These are phyloP conservation scores for Phocoena sinus DNA, from an alignment of 2,113 vertebrate genomes.

Conservation along the genomic window DNA sequence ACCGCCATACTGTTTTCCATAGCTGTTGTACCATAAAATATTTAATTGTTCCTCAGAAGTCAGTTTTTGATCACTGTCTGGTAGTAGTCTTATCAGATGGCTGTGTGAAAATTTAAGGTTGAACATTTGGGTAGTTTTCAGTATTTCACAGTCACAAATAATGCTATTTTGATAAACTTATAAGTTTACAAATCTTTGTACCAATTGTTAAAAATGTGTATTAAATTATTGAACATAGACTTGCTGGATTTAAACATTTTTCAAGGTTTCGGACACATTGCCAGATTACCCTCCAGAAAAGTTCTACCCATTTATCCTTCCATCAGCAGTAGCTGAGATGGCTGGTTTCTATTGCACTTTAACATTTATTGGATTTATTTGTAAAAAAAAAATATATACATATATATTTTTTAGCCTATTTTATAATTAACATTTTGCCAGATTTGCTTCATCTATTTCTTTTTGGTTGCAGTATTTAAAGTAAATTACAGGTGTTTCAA, in stretches of 20 bases:
- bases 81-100: not conserved
- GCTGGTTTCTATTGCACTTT: not conserved
- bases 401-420: not conserved
- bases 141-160: not conserved
- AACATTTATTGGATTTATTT: not conserved
- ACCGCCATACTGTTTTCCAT: not conserved
- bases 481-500: not conserved
- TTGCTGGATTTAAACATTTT: not conserved
- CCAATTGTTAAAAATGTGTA: not conserved
- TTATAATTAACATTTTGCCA: slow-evolving; percentile 12
- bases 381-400: not conserved
- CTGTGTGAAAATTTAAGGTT: not conserved
- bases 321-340: not conserved
- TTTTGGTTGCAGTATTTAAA: not conserved
- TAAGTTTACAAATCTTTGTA: not conserved
- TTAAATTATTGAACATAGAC: not conserved
- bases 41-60: not conserved
- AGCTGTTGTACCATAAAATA: not conserved
- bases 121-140: not conserved
- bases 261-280: not conserved
- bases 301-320: not conserved
- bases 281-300: not conserved
- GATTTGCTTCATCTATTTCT: not conserved
- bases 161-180: not conserved
- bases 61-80: not conserved